Evolutionary conservation across 2,888 invertebrate genomes (phyloP), one percentile per base, ranked within the genome.

Genomic region (Erannis defoliaria): DNA sequence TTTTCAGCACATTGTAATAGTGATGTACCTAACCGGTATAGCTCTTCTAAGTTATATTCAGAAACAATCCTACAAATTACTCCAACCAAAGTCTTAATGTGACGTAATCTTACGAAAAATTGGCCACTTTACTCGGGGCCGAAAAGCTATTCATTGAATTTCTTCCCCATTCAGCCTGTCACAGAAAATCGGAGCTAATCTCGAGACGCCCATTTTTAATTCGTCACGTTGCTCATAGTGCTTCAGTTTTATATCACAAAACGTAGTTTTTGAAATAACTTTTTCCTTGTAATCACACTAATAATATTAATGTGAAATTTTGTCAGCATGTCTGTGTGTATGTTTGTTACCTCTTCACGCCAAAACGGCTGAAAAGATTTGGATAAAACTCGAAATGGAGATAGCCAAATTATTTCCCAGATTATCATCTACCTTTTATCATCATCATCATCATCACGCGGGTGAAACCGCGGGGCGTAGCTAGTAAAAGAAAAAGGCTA

Each of bases 101-200:
- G 82, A 75, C 74, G 77, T 78, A 82, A 85, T 85, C 80, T 80
- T 72, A 73, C 70, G 66, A 73, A 75, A 81, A 80, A 84, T 85
- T 83, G 84, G 75, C 82, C 79, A 80, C 81, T 84, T 79, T 76
- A 74, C 63, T 68, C 63, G 62, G 71, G 73, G 70, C 71, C 70
- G 78, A 70, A 73, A 73, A 74, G 77, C 81, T 75, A 80, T 84
- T 82, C 82, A 84, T 81, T 78, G 84, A 76, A 80, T 80, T 75
- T 77, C 76, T 71, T 75, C 72, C 71, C 81, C 76, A 80, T 84
- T 85, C 81, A 82, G 66, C 67, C 76, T 75, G 78, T 81, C 83
- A 78, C 59, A 68, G 66, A 71, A 66, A 78, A 77, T 77, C 78
- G 75, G 74, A 74, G 73, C 76, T 78, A 81, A 84, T 84, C 77